These are phyloP conservation scores for Salvelinus fontinalis DNA, from an alignment of 2,113 vertebrate genomes.

Conservation along the genomic window DNA sequence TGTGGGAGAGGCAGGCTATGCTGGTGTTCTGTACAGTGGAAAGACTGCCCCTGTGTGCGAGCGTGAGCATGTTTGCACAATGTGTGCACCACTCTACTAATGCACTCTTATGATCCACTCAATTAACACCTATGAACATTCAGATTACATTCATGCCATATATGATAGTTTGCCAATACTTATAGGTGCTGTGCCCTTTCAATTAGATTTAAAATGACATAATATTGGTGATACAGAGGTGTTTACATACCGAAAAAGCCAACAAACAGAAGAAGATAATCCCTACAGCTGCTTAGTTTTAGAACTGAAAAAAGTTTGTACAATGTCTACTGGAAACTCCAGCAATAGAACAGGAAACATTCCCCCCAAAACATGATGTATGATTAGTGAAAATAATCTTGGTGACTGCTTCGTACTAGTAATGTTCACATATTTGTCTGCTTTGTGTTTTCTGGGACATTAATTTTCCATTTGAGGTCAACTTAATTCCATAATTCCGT, in stretches of 20 bases:
- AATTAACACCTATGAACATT: background rate
- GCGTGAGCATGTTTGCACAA: background rate
- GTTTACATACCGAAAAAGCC: background rate
- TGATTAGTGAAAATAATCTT: conserved; percentile 12
- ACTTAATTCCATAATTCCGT: conserved; percentile 5
- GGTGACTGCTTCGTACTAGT: background rate
- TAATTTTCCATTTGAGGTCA: conserved; percentile 28
- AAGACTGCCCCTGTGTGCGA: background rate
- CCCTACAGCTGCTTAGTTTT: background rate
- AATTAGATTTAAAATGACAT: background rate
- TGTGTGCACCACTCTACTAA: background rate
- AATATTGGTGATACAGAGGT: background rate
- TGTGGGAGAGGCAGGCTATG: conserved; percentile 54
- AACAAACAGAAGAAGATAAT: background rate
- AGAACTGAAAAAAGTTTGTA: background rate
- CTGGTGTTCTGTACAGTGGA: conserved; percentile 40
- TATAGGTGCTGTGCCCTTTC: background rate
- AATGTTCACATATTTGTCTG: conserved; percentile 11
- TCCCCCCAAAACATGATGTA: background rate
- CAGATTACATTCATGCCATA: background rate
- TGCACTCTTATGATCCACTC: background rate
- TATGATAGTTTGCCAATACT: background rate
- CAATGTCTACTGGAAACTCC: background rate
- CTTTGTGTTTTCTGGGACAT: background rate
- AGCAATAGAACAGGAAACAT: background rate